These are phyloP conservation scores for Pogonophryne albipinna DNA, from an alignment of 2,797 vertebrate genomes.

Conservation along the genomic window DNA sequence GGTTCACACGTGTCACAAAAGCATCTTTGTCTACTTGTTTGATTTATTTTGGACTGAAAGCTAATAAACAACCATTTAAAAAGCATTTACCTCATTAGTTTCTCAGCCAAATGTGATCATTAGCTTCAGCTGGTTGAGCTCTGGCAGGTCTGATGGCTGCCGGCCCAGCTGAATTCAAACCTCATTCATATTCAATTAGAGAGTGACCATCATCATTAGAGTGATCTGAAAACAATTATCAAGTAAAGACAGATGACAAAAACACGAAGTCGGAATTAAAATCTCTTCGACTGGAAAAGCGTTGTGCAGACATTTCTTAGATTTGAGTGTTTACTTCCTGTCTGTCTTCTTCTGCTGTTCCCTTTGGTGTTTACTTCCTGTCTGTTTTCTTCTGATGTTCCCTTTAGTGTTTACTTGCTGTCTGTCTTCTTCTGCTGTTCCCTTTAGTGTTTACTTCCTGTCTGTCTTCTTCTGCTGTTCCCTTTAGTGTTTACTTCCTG, in stretches of 20 bases:
- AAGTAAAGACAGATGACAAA: neutral
- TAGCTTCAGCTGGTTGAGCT: neutral
- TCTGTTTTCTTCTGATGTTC: too few relatives aligned
- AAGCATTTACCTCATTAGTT: neutral
- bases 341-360: too few relatives aligned
- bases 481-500: too few relatives aligned
- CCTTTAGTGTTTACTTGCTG: too few relatives aligned
- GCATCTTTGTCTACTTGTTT: neutral
- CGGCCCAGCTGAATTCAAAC: neutral
- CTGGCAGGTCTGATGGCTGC: neutral
- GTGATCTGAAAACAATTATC: neutral
- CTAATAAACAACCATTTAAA: neutral
- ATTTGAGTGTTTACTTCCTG: too few relatives aligned
- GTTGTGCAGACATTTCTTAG: neutral
- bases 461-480: too few relatives aligned
- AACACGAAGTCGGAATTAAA: neutral
- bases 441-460: too few relatives aligned
- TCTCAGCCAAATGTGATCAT: neutral
- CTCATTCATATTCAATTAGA: neutral
- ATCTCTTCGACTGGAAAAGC: neutral
- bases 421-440: too few relatives aligned
- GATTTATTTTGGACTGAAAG: neutral
- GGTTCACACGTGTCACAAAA: neutral
- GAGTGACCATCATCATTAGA: neutral
- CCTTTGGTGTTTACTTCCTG: too few relatives aligned